Evolutionary conservation across 2,113 vertebrate genomes (phyloP).

Genomic region (Callithrix jacchus): DNA sequence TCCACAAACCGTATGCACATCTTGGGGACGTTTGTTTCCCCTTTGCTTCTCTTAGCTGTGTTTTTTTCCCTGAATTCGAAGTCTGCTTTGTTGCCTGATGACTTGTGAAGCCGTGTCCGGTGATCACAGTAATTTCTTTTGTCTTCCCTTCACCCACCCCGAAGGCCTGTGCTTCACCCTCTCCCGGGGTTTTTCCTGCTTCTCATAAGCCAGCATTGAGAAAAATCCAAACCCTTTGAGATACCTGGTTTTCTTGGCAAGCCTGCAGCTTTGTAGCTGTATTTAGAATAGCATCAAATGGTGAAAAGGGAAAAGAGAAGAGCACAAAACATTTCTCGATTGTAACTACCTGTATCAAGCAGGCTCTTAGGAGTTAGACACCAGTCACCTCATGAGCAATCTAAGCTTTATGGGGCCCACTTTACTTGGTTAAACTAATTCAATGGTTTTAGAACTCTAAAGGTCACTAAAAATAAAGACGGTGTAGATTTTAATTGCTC

Average conservation of each 20-base stretch:
- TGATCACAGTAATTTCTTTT: accelerated
- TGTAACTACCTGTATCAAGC: not conserved
- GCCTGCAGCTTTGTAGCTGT: not conserved
- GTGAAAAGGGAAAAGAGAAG: not conserved
- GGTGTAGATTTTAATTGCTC: not conserved
- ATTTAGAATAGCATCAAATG: not conserved
- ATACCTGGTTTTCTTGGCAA: not conserved
- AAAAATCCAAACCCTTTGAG: not conserved
- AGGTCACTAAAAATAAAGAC: not conserved
- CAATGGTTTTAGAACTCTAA: not conserved
- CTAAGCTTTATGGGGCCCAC: not conserved
- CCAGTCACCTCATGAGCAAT: not conserved
- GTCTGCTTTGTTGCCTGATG: not conserved
- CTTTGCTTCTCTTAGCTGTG: accelerated
- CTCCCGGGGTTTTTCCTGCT: not conserved
- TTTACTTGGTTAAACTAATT: not conserved
- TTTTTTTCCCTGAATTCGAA: not conserved
- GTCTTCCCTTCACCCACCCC: not conserved
- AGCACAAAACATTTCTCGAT: not conserved
- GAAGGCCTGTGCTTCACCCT: not conserved
- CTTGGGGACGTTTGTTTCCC: accelerated
- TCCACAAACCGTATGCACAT: accelerated
- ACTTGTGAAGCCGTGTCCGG: not conserved
- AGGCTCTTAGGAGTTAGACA: not conserved
- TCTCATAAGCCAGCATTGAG: not conserved